These are phyloP conservation scores for Gallirallus australis DNA, from an alignment of 2,797 vertebrate species.

Conservation along the genomic window DNA sequence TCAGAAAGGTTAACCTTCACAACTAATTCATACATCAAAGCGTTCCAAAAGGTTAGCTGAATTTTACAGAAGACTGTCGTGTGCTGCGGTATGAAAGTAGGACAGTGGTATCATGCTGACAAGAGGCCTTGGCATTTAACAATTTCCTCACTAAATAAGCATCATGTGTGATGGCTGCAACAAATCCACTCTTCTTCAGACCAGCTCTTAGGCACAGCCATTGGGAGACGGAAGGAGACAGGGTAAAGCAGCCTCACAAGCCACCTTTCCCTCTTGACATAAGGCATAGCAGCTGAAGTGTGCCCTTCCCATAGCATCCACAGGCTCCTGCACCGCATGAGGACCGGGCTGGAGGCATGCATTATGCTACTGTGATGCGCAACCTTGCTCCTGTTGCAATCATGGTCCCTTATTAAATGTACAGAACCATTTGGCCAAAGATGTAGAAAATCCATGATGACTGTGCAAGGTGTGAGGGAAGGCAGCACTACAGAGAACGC, in stretches of 20 bases:
- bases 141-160: neutral
- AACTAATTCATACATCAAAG: neutral
- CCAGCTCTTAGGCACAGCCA: neutral
- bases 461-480: neutral
- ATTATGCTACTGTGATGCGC: rapidly evolving
- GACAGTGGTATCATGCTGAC: neutral
- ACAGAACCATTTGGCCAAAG: neutral
- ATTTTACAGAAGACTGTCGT: neutral
- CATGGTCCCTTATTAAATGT: neutral
- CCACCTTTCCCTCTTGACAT: neutral
- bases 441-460: neutral
- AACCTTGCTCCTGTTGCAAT: neutral
- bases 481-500: neutral
- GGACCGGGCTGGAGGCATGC: neutral
- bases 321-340: rapidly evolving
- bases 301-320: neutral
- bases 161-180: neutral
- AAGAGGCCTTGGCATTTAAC: neutral
- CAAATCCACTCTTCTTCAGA: neutral
- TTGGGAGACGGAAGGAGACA: neutral
- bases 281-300: rapidly evolving
- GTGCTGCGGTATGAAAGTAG: neutral
- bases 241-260: neutral
- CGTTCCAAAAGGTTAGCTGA: neutral
- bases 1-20: neutral